Evolutionary conservation across 2,113 vertebrate species (phyloP).

Genomic region (Cavia aperea): DNA sequence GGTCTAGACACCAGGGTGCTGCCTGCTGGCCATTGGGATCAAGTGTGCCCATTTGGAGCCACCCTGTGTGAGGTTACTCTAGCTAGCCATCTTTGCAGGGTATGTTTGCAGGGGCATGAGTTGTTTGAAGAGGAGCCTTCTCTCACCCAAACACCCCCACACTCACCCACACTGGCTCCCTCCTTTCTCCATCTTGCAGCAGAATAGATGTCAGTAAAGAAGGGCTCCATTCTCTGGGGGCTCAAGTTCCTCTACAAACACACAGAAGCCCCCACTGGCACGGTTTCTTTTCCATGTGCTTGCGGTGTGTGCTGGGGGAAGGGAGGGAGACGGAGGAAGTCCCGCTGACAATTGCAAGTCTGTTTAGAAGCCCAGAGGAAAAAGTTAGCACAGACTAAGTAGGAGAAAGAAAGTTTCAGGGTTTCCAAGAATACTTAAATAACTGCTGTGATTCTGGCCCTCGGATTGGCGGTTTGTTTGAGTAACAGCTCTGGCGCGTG

Average conservation of each 20-base stretch:
- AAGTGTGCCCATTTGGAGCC: background rate
- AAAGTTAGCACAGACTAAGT: constrained; percentile 53
- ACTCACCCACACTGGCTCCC: background rate
- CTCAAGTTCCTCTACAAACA: background rate
- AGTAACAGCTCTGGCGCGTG: constrained; percentile 43
- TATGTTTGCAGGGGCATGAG: background rate
- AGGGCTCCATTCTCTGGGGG: background rate
- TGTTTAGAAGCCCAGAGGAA: constrained; percentile 62
- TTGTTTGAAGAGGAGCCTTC: background rate
- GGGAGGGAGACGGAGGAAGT: background rate
- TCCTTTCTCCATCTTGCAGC: background rate
- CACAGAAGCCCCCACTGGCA: background rate
- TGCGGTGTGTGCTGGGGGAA: background rate
- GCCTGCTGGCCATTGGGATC: background rate
- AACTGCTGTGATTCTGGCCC: constrained; percentile 39
- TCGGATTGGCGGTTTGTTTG: constrained; percentile 35
- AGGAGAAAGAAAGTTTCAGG: constrained; percentile 58
- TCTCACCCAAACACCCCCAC: background rate
- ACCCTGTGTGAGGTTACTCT: background rate
- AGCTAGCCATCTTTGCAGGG: background rate
- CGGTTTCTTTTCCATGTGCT: background rate
- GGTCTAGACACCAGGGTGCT: background rate
- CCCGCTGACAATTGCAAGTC: constrained; percentile 56
- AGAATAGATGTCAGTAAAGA: background rate
- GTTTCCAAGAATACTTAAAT: constrained; percentile 65